Base-by-base conservation (phyloP, 2,888 invertebrate genomes). In the Drosophila peninsularis region DNA sequence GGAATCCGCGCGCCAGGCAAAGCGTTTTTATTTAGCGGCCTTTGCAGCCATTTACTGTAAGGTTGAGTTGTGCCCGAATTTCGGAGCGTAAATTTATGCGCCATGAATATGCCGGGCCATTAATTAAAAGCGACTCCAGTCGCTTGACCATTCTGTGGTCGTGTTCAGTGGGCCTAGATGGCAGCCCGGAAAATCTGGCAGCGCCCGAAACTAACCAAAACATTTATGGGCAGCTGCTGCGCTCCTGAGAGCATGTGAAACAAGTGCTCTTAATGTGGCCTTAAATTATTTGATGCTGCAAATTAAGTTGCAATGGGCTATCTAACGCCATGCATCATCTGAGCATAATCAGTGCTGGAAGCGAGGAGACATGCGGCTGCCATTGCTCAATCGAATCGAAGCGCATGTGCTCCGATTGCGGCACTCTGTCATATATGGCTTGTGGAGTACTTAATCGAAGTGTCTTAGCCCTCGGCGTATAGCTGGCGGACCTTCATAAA, bases 61-160 rank as follows among this genome's bases (percentile, higher is more conserved):
- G 10, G 39, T 37, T 24, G 32, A 13, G 37, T 10, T 37, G 0
- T 49, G 60, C 54, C 54, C 62, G 54, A 67, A 58, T 72, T 75
- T 62, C 34, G 32, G 37, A 62, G 66, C 70, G 39, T 42, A 47
- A 75, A 84, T 87, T 78, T 89, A 67, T 76, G 76, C 72, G 49
- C 63, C 67, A 77, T 83, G 71, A 83, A 83, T 80, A 58, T 71
- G 84, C 53, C 58, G 42, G 55, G 64, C 74, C 76, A 87, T 88
- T 85, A 89, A 85, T 85, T 85, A 89, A 89, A 87, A 71, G 67
- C 78, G 72, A 80, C 78, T 52, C 71, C 78, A 80, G 52, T 63
- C 63, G 71, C 79, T 73, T 19, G 76, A 62, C 69, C 64, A 75
- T 79, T 64, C 61, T 82, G 86, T 10, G 88, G 88, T 67, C 42